These are phyloP conservation scores for Taurulus bubalis DNA, from an alignment of 2,113 vertebrate species.

Conservation along the genomic window DNA sequence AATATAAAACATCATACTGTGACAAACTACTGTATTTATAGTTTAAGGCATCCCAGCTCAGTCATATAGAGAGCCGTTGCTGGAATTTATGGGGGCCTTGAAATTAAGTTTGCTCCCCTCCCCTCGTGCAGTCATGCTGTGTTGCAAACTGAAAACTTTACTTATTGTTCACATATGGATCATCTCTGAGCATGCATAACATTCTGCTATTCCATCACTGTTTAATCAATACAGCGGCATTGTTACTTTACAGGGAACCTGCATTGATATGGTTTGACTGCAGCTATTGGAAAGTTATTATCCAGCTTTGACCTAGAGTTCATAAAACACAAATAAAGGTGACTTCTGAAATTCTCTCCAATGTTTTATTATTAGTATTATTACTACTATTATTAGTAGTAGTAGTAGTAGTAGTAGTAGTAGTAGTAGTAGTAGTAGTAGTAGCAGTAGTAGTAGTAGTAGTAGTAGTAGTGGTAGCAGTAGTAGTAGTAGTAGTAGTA, in stretches of 20 bases:
- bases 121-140: background rate
- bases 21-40: conserved; percentile 56
- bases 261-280: background rate
- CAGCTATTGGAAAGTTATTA: background rate
- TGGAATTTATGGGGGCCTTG: conserved; percentile 2
- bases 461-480: too few relatives aligned
- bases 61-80: background rate
- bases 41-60: conserved; percentile 37
- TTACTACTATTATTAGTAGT: too few relatives aligned
- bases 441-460: too few relatives aligned
- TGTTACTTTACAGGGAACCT: background rate
- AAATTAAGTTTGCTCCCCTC: background rate
- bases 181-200: background rate
- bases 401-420: background rate
- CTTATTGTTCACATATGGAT: conserved; percentile 19
- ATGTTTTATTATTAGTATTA: background rate
- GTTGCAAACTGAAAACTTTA: conserved; percentile 24
- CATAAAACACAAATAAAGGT: conserved; percentile 2
- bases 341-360: background rate
- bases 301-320: background rate
- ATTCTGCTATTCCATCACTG: background rate
- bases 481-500: too few relatives aligned
- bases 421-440: too few relatives aligned
- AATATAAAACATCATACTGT: conserved; percentile 40
- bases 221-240: conserved; percentile 3